These are phyloP conservation scores for Platichthys stellatus DNA, from an alignment of 2,113 vertebrate genomes.

Conservation along the genomic window DNA sequence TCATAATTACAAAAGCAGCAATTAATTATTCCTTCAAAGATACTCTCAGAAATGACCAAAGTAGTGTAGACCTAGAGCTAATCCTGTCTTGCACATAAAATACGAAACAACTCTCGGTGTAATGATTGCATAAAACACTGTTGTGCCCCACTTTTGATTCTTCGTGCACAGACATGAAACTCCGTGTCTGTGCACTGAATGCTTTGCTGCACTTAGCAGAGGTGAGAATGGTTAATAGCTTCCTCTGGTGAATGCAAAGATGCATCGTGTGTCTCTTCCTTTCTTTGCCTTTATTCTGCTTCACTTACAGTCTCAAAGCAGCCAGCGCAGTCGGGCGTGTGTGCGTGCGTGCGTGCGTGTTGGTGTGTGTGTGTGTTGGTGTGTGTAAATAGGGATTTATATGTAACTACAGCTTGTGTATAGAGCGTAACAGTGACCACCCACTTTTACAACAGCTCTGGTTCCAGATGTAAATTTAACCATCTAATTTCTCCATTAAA, in stretches of 20 bases:
- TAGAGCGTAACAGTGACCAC: too few relatives aligned
- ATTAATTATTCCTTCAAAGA: too few relatives aligned
- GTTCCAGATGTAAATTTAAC: too few relatives aligned
- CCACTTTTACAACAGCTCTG: too few relatives aligned
- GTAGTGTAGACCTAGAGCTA: background rate
- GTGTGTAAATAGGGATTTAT: too few relatives aligned
- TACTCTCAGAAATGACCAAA: too few relatives aligned
- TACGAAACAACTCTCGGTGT: background rate
- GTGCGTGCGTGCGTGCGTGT: background rate
- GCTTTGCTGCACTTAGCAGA: conserved; percentile 53
- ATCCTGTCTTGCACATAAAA: background rate
- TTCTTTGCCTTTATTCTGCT: conserved; percentile 52
- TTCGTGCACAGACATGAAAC: conserved; percentile 26
- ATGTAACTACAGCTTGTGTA: background rate
- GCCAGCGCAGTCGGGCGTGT: too few relatives aligned
- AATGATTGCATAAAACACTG: conserved; percentile 23
- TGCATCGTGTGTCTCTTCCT: conserved; percentile 28
- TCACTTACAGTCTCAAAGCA: conserved; percentile 18
- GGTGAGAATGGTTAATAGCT: conserved; percentile 68
- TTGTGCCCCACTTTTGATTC: conserved; percentile 52
- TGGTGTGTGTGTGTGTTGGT: background rate
- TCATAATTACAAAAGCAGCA: too few relatives aligned
- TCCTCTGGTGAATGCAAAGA: conserved; percentile 48
- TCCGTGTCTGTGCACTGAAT: conserved; percentile 31
- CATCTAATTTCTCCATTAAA: too few relatives aligned